Base-by-base conservation (phyloP, 37 sponge, comb jelly and placozoan species). In the Agelas oroides region DNA sequence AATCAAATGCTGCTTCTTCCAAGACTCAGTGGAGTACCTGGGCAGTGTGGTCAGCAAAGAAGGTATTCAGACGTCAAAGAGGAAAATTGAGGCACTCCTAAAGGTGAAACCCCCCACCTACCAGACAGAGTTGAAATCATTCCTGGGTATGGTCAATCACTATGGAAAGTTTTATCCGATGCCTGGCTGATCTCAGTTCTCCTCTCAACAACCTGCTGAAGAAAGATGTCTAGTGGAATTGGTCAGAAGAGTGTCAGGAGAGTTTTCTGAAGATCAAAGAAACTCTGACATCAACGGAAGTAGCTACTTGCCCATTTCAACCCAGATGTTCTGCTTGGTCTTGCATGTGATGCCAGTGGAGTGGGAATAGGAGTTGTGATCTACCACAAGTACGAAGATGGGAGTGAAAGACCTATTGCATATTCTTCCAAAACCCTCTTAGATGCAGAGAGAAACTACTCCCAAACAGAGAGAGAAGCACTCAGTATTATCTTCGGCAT, bases 341-440 rank as follows among this genome's bases (percentile, higher is more conserved):
- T 70, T 6, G 71, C 71, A 11, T 70, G 71, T 70, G 71, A 70
- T 34, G 39, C 36, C 39, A 70, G 71, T 70, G 34, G 37, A 31
- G 38, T 31, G 11, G 71, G 71, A 36, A 70, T 70, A 35, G 71
- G 71, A 70, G 71, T 38, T 35, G 71, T 70, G 8, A 30, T 70
- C 13, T 70, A 36, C 39, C 71, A 70, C 15, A 8, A 34, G 18
- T 65, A 65, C 25, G n/a, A 17, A 65, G 67, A 65, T 65, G 67
- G 67, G 15, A n/a, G 24, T 65, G 67, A 65, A 24, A 15, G 67
- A 65, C 67, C 58, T 19, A 56, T 56, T 19, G 58, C 58, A 19
- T 56, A 56, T 56, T 56, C 58, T 18, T 56, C 58, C 15, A 56
- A 56, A 56, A 56, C 17, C 58, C 58, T 56, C 18, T 19, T 56